Percentiles rank a stretch among this genome's conserved stretches.
phyloP scores from a whole-genome alignment of 2,797 vertebrate species.

The Hafferia zeledoni region DNA sequence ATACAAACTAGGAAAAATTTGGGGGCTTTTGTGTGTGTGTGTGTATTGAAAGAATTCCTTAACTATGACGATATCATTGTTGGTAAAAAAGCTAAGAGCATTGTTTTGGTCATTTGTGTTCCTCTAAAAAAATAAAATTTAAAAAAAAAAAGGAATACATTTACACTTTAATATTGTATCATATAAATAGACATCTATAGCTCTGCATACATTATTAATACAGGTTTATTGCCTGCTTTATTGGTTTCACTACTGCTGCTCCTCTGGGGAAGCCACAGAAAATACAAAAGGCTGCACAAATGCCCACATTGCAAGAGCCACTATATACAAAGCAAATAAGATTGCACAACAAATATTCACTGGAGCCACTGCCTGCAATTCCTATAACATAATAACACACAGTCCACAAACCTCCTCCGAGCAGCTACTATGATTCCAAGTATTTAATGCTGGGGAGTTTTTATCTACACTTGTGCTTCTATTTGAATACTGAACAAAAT shows the following conservation, averaged over 20 bases:
- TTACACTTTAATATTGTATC: constrained; percentile 63
- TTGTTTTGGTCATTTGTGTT: constrained; percentile 58
- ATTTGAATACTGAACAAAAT: background rate
- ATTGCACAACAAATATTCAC: constrained; percentile 58
- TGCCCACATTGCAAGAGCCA: constrained; percentile 28
- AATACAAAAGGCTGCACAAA: constrained; percentile 66
- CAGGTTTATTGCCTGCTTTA: constrained; percentile 76
- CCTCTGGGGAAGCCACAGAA: constrained; percentile 74
- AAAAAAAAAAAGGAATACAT: background rate
- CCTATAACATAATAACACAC: constrained; percentile 62
- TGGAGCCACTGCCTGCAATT: constrained; percentile 45
- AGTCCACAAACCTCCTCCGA: constrained; percentile 38
- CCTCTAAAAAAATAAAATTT: background rate
- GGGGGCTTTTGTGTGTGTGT: background rate
- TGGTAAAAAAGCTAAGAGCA: constrained; percentile 7
- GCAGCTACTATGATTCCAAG: constrained; percentile 16
- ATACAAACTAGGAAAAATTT: background rate
- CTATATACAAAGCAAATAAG: constrained; percentile 69
- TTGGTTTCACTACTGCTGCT: constrained; percentile 71
- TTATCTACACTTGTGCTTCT: background rate
- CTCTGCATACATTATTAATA: constrained; percentile 81
- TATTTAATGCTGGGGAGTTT: background rate
- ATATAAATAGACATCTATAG: constrained; percentile 74
- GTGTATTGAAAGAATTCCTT: background rate
- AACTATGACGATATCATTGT: background rate